Evolutionary conservation across 2,888 invertebrate species (phyloP).

Genomic region (Ectemnius continuus): DNA sequence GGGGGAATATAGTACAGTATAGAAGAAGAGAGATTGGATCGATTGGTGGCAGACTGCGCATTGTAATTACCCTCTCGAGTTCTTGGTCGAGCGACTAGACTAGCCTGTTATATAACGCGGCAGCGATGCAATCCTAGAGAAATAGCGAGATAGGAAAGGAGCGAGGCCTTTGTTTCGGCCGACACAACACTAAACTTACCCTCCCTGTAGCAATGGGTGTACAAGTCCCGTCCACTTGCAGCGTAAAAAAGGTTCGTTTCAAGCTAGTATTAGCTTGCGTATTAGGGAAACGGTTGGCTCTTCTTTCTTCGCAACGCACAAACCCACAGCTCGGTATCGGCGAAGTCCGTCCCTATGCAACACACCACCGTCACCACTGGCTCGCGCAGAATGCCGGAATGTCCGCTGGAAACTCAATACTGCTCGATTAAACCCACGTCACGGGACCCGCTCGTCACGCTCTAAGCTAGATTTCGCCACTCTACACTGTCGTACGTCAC

Average conservation of each 20-base stretch:
- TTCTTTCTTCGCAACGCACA: background rate
- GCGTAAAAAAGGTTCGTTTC: slow-evolving; percentile 14
- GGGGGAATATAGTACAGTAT: background rate
- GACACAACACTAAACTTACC: slow-evolving; percentile 60
- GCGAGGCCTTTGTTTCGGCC: background rate
- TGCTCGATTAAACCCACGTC: slow-evolving; percentile 56
- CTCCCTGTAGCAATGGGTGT: slow-evolving; percentile 62
- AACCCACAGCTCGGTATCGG: background rate
- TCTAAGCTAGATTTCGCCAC: background rate
- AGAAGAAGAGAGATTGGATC: background rate
- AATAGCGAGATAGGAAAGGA: background rate
- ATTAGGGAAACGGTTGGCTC: background rate
- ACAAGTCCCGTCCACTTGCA: slow-evolving; percentile 58
- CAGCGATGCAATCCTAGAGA: background rate
- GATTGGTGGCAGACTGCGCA: slow-evolving; percentile 1
- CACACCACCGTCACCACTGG: slow-evolving; percentile 9
- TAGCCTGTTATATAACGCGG: background rate
- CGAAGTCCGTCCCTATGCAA: background rate
- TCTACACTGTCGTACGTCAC: slow-evolving; percentile 46
- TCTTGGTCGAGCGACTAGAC: background rate
- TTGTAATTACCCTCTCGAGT: background rate
- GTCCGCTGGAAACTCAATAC: slow-evolving; percentile 46
- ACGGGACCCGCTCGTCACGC: slow-evolving; percentile 37
- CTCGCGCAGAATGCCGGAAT: slow-evolving; percentile 46
- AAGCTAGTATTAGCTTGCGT: background rate